Evolutionary conservation across 2,113 vertebrate species (phyloP), one percentile per base, ranked within the genome.

Genomic region (Pelmatolapia mariae): DNA sequence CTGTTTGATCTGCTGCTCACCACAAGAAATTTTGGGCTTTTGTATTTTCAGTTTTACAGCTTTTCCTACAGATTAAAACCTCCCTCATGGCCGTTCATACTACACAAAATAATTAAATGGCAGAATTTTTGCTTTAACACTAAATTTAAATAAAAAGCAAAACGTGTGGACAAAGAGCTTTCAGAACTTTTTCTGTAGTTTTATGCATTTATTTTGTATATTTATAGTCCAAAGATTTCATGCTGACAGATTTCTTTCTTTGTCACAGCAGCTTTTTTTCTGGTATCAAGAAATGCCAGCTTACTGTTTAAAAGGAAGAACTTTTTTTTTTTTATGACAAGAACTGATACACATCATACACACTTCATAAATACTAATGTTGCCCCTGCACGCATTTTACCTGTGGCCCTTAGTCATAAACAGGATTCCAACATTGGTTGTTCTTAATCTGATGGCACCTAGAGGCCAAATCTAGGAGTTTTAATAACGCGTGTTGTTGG

Each of bases 281-380:
- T 22, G 19, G 10, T 66, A 5, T 66, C 7, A 66, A 5, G 61
- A 66, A 66, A 36, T 36, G 18, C 61, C 10, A n/a, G 10, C 61
- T n/a, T n/a, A 66, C 33, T 38, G 3, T 66, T 66, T 38, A 66
- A 66, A 66, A 61, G 19, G 33, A 63, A 38, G n/a, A 61, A 1
- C 0, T 3, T 54, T 8, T 29, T 16, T 26, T 54, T 24, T 53
- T 6, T 0, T 10, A 63, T 63, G 2, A 7, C 22, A 38, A 40
- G 9, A 66, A 66, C 31, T 66, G 11, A 12, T 66, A 66, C 15
- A 33, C 29, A 63, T 33, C 29, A 33, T 33, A 33, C 59, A 12
- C 59, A 36, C 59, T 36, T 63, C n/a, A 12, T 63, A 63, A 63
- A 63, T n/a, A 68, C 63, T 13, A 3, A 15, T 24, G 11, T 15